These are phyloP conservation scores for Cremastinae sp. DNA, from an alignment of 2,888 invertebrate species.

Conservation along the genomic window DNA sequence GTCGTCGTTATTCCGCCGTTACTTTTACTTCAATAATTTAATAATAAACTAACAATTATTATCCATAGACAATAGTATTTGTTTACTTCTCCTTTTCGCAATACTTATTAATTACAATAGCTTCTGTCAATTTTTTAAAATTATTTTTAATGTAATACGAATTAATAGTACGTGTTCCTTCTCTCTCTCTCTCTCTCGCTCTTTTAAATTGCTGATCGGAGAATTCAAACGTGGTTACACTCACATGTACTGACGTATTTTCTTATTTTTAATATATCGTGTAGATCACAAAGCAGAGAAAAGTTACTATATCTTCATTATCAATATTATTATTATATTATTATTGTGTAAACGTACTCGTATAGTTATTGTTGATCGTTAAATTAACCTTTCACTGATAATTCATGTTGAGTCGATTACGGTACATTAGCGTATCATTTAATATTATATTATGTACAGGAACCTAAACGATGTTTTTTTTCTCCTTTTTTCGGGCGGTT, in stretches of 20 bases:
- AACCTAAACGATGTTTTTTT: conserved; percentile 69
- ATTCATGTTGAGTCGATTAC: conserved; percentile 66
- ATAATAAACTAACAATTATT: conserved; percentile 71
- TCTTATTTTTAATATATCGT: conserved; percentile 62
- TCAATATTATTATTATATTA: conserved; percentile 24
- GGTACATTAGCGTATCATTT: conserved; percentile 63
- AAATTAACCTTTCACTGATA: conserved; percentile 64
- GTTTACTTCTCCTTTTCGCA: conserved; percentile 69
- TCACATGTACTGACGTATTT: conserved; percentile 68
- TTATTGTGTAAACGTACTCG: conserved; percentile 28
- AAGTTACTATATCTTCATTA: conserved; percentile 66
- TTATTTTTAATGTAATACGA: conserved; percentile 47
- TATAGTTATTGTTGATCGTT: conserved; percentile 62
- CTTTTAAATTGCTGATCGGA: conserved; percentile 69
- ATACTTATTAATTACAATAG: conserved; percentile 58
- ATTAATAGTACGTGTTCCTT: conserved; percentile 52
- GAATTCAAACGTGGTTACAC: conserved; percentile 70
- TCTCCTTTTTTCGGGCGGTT: conserved; percentile 66
- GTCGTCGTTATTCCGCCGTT: conserved; percentile 36
- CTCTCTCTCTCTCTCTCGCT: conserved; percentile 45
- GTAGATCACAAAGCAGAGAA: conserved; percentile 75
- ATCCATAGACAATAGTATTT: conserved; percentile 72
- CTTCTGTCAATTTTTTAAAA: conserved; percentile 30
- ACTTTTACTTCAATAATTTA: conserved; percentile 66
- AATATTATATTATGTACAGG: conserved; percentile 73